These are phyloP conservation scores for Lacanobia wlatinum DNA, from an alignment of 2,888 invertebrate genomes.

Conservation along the genomic window DNA sequence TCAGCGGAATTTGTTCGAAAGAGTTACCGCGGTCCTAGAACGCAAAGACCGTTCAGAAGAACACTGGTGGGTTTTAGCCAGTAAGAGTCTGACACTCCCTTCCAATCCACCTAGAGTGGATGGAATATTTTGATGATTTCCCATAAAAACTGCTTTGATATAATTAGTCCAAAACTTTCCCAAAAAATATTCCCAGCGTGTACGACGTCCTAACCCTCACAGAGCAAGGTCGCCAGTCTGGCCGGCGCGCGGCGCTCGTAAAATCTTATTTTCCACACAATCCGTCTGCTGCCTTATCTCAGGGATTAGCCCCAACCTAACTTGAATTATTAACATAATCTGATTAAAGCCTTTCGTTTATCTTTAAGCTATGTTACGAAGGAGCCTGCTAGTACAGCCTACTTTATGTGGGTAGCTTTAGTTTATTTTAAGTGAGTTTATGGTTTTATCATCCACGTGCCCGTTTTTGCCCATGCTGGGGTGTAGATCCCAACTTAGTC, in stretches of 20 bases:
- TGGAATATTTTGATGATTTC: no score
- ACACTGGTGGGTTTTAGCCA: no score
- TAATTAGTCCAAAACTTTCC: background rate
- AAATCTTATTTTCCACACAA: constrained; percentile 70
- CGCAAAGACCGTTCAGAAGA: no score
- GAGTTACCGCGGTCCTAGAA: no score
- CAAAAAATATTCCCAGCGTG: constrained; percentile 1
- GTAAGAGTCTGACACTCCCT: no score
- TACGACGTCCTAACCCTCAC: constrained; percentile 8
- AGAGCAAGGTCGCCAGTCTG: constrained; percentile 60
- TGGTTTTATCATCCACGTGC: background rate
- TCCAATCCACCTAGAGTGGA: no score
- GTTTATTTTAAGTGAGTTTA: constrained; percentile 21
- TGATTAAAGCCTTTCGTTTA: constrained; percentile 66
- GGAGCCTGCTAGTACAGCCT: constrained; percentile 29
- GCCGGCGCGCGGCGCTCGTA: constrained; percentile 62
- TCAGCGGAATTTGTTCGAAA: no score
- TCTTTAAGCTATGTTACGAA: constrained; percentile 61
- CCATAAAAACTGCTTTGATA: no score
- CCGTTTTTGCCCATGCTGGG: background rate
- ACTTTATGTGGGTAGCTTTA: constrained; percentile 44
- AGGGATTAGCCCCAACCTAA: constrained; percentile 58
- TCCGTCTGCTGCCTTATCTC: constrained; percentile 69
- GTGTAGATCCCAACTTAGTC: no score
- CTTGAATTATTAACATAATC: constrained; percentile 69